Conservation (phyloP, 2,797 vertebrate genomes). For the Falco berigora region DNA sequence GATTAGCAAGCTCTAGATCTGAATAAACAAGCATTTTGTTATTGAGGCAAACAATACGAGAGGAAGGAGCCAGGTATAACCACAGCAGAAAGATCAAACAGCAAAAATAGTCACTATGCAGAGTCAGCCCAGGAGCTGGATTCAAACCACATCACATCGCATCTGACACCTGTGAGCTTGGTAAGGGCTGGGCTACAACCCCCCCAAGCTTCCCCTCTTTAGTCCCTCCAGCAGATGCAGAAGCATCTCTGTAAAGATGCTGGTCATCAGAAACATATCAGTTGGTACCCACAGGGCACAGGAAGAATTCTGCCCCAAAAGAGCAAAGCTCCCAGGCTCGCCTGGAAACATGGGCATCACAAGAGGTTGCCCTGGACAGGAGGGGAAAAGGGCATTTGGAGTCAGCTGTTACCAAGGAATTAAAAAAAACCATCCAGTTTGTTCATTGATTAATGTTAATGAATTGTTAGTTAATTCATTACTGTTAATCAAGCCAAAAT, state of each 20-base stretch:
- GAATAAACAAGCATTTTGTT: background rate
- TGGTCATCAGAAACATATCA: background rate
- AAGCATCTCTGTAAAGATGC: background rate
- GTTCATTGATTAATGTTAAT: background rate
- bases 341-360: background rate
- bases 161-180: background rate
- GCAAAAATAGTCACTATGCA: background rate
- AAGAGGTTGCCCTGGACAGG: background rate
- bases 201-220: background rate
- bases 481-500: background rate
- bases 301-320: background rate
- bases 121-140: background rate
- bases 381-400: background rate
- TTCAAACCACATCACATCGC: background rate
- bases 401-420: background rate
- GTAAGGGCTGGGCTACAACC: background rate
- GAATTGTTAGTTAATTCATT: background rate
- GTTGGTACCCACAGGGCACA: accelerated
- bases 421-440: background rate
- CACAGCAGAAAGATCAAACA: background rate
- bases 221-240: background rate
- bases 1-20: background rate
- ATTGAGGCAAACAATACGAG: background rate
- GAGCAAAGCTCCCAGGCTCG: background rate
- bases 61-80: background rate